Conservation (phyloP, 2,113 vertebrate genomes). For the Poicephalus gulielmi region DNA sequence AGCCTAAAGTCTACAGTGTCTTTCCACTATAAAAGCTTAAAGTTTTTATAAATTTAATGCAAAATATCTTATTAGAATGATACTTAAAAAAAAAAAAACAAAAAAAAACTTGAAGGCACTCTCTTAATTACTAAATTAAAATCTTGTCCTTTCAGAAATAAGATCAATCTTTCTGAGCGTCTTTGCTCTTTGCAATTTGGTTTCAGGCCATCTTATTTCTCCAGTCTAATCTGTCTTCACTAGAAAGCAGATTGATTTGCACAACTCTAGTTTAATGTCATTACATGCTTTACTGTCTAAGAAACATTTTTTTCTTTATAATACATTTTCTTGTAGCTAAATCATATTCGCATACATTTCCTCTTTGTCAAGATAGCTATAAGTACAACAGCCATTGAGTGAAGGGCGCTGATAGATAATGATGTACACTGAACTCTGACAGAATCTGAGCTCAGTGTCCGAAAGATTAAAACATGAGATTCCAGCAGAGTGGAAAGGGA, state of each 20-base stretch:
- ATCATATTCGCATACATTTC: background rate
- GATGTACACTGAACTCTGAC: background rate
- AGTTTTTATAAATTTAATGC: fast-evolving
- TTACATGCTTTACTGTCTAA: background rate
- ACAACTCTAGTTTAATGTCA: background rate
- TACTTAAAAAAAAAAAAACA: background rate
- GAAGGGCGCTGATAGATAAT: background rate
- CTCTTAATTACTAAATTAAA: background rate
- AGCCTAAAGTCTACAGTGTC: background rate
- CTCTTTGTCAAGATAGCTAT: background rate
- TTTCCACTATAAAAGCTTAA: background rate
- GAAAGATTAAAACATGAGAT: background rate
- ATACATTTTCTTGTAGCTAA: background rate
- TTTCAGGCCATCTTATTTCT: background rate
- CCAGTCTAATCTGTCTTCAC: background rate
- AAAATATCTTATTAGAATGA: background rate
- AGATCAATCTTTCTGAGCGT: background rate
- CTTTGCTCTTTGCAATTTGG: background rate
- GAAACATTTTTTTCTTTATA: background rate
- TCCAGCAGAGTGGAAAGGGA: background rate
- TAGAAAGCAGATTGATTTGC: background rate
- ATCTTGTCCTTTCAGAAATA: background rate
- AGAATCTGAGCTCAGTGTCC: background rate
- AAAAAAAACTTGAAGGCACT: background rate
- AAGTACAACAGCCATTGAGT: background rate